phyloP scores from a whole-genome alignment of 2,888 invertebrate genomes.

The Amphiduros pacificus region DNA sequence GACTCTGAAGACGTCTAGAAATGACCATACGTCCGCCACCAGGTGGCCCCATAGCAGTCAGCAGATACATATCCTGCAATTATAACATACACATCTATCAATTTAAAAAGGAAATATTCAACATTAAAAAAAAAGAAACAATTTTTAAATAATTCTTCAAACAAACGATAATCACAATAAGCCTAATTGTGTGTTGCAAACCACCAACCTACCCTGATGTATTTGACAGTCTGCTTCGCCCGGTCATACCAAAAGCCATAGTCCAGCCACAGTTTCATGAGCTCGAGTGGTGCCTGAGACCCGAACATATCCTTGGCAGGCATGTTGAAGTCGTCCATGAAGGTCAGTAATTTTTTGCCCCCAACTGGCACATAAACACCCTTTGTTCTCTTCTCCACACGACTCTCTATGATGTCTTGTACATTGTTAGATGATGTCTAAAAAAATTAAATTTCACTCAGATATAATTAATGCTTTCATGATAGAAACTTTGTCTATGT shows the following conservation, averaged over 20 bases:
- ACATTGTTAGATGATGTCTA: constrained; percentile 81
- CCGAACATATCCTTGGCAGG: constrained; percentile 86
- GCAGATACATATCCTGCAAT: constrained; percentile 63
- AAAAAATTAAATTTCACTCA: too few relatives aligned
- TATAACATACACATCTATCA: too few relatives aligned
- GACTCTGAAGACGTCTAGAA: constrained; percentile 57
- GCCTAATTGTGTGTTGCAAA: too few relatives aligned
- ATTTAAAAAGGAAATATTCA: too few relatives aligned
- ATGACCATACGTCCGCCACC: constrained; percentile 60
- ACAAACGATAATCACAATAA: too few relatives aligned
- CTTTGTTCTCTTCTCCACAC: constrained; percentile 86
- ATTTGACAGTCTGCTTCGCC: constrained; percentile 75
- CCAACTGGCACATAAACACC: constrained; percentile 79
- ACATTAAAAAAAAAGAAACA: too few relatives aligned
- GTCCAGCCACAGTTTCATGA: constrained; percentile 82
- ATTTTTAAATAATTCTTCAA: too few relatives aligned
- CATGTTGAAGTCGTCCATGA: constrained; percentile 93
- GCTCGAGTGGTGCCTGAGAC: constrained; percentile 84
- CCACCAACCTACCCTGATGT: constrained; percentile 68
- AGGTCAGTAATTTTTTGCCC: constrained; percentile 79
- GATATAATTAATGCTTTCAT: too few relatives aligned
- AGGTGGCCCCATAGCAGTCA: constrained; percentile 60
- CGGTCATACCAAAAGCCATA: constrained; percentile 90
- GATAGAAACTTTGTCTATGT: too few relatives aligned
- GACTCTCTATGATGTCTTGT: constrained; percentile 81